Evolutionary conservation across 2,888 invertebrate species (phyloP).

Genomic region (Matsumyia berberina): DNA sequence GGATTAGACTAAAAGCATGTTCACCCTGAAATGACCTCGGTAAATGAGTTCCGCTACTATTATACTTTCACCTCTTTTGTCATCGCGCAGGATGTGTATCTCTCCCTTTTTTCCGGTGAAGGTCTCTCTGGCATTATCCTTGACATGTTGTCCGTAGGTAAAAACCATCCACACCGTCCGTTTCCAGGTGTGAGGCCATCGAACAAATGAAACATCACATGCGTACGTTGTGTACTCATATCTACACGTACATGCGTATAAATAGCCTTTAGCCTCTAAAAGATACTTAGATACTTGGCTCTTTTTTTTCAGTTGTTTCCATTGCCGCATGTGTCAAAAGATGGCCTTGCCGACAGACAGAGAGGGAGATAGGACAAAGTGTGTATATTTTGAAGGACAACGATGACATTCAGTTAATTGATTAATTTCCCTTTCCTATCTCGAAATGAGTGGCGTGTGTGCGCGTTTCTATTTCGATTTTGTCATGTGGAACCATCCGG

Average conservation of each 20-base stretch:
- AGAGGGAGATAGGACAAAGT: constrained; percentile 29
- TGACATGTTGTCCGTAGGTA: constrained; percentile 23
- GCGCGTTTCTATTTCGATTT: constrained; percentile 15
- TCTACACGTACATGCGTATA: constrained; percentile 43
- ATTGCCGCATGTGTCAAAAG: constrained; percentile 63
- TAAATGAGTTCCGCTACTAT: constrained; percentile 26
- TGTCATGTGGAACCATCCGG: constrained; percentile 45
- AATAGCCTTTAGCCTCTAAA: constrained; percentile 59
- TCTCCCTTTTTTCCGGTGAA: constrained; percentile 3
- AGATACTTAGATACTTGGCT: constrained; percentile 38
- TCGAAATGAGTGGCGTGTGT: constrained; percentile 14
- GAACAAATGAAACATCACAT: background rate
- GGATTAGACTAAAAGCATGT: background rate
- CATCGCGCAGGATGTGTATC: background rate
- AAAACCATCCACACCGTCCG: constrained; percentile 8
- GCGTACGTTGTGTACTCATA: constrained; percentile 16
- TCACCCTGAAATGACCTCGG: constrained; percentile 32
- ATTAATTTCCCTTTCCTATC: constrained; percentile 56
- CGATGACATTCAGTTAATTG: constrained; percentile 68
- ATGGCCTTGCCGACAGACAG: constrained; percentile 63
- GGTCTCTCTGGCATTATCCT: constrained; percentile 26
- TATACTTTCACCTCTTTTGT: constrained; percentile 10
- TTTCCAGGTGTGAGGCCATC: constrained; percentile 46
- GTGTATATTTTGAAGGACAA: constrained; percentile 67
- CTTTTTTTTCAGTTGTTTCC: constrained; percentile 34